Percentiles rank a stretch among this genome's conserved stretches.
Evolutionary conservation across 2,888 invertebrate species (phyloP).

Genomic region (Agrotis puta): DNA sequence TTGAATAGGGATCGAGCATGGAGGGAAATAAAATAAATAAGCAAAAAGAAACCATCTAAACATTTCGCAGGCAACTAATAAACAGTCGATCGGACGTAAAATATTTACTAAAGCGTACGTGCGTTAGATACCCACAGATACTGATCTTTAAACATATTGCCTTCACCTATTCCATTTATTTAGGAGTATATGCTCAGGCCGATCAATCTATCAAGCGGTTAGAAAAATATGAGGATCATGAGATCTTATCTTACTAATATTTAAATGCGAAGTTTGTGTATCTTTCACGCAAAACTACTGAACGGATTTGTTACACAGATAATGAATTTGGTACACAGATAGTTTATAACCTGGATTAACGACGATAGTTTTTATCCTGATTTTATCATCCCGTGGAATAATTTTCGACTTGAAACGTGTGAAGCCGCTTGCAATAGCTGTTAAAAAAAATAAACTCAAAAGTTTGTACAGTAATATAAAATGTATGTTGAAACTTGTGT

Average conservation of each 20-base stretch:
- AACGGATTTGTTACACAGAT: no score
- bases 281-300: no score
- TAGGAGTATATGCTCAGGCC: constrained; percentile 24
- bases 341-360: no score
- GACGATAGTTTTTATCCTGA: no score
- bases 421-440: no score
- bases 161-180: constrained; percentile 39
- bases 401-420: no score
- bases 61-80: constrained; percentile 47
- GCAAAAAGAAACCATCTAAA: constrained; percentile 23
- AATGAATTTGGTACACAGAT: no score
- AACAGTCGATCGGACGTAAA: constrained; percentile 41
- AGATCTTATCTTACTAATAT: neutral
- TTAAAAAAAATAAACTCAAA: no score
- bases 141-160: constrained; percentile 47
- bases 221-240: constrained; percentile 6
- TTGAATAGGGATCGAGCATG: neutral
- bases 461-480: no score
- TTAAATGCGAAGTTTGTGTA: no score
- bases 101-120: constrained; percentile 51
- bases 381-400: no score
- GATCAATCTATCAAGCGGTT: constrained; percentile 35
- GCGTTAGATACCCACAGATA: constrained; percentile 34
- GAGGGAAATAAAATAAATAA: constrained; percentile 34
- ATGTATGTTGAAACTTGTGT: no score